A percentile compares a stretch with the other conserved stretches of the same genome.
Evolutionary conservation across 2,113 vertebrate genomes (phyloP).

Genomic region (Brachionichthys hirsutus): DNA sequence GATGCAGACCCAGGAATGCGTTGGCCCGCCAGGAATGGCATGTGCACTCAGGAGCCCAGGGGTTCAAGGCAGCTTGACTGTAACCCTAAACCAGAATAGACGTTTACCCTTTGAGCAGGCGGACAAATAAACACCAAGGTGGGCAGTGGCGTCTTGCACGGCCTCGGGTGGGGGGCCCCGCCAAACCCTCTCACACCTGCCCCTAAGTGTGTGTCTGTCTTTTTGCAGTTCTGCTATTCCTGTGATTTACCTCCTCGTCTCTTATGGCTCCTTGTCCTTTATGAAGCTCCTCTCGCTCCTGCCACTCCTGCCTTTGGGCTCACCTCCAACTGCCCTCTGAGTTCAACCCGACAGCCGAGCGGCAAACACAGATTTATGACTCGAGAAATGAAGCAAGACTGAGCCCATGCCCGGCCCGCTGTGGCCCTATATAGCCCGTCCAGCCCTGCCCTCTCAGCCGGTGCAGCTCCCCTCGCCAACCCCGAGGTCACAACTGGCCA

Average conservation of each 20-base stretch:
- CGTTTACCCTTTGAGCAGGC: constrained; percentile 81
- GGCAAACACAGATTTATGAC: constrained; percentile 63
- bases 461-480: constrained; percentile 32
- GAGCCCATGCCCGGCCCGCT: constrained; percentile 20
- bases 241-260: too few species aligned
- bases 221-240: too few species aligned
- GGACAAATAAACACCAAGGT: constrained; percentile 81
- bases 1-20: constrained; percentile 64
- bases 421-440: constrained; percentile 28
- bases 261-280: constrained; percentile 34
- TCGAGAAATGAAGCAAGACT: constrained; percentile 55
- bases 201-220: constrained; percentile 26
- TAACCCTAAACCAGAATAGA: constrained; percentile 83
- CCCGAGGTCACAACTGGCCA: constrained; percentile 51
- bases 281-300: constrained; percentile 26
- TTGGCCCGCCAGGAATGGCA: constrained; percentile 78
- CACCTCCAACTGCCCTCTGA: constrained; percentile 65
- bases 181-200: constrained; percentile 63
- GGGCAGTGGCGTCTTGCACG: constrained; percentile 57
- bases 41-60: constrained; percentile 62
- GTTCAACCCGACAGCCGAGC: constrained; percentile 51
- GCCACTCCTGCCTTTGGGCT: constrained; percentile 60
- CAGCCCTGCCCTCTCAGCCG: constrained; percentile 14
- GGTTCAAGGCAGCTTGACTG: constrained; percentile 80
- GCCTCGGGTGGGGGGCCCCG: constrained; percentile 17